A percentile compares a stretch with the other conserved stretches of the same genome.
phyloP scores from a whole-genome alignment of 2,888 invertebrate genomes.

The Epinotia brunnichana region DNA sequence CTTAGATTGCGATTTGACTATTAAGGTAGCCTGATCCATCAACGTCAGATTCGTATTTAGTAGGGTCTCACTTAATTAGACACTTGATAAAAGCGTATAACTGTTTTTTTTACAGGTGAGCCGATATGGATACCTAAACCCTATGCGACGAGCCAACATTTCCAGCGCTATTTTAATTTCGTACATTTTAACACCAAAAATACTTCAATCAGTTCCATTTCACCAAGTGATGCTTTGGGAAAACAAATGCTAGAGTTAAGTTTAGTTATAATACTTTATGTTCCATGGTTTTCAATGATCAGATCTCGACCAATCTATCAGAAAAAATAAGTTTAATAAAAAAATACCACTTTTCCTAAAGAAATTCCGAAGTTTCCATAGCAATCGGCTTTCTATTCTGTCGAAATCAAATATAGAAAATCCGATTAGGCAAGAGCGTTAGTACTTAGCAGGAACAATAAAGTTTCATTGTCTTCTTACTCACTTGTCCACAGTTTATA shows the following conservation, averaged over 20 bases:
- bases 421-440: neutral
- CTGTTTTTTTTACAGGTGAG: no score
- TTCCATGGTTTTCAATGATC: no score
- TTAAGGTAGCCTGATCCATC: slow-evolving; percentile 11
- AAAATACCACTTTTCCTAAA: no score
- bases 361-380: no score
- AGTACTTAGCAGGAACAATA: no score
- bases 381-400: neutral
- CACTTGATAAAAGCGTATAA: neutral
- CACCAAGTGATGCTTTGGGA: no score
- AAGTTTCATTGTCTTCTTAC: no score
- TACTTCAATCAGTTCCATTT: neutral
- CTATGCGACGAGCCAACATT: neutral
- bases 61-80: neutral
- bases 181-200: neutral
- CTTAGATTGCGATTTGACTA: slow-evolving; percentile 29
- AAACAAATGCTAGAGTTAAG: no score
- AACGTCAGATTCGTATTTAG: slow-evolving; percentile 3
- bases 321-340: no score
- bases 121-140: neutral
- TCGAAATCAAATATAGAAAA: neutral
- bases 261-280: no score
- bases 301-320: no score
- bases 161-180: neutral
- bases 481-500: no score